Percentiles rank a stretch among this genome's conserved stretches.
phyloP scores from a whole-genome alignment of 2,797 vertebrate species.

The Otolemur crassicaudatus region DNA sequence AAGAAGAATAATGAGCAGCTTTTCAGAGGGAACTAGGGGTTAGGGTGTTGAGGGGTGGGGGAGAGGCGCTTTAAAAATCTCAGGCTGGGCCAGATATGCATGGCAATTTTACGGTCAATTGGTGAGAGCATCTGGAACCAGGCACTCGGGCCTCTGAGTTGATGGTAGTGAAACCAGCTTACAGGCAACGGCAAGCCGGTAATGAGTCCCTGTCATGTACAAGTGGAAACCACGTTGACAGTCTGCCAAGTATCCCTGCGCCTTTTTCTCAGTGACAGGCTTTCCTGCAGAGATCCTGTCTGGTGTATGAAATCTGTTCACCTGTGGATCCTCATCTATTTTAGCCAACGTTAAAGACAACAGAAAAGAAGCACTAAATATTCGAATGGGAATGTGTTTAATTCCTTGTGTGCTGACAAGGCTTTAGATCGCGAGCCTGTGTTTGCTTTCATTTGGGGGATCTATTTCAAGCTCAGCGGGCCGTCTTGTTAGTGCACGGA shows the following conservation, averaged over 20 bases:
- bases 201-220: conserved; percentile 88
- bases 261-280: conserved; percentile 82
- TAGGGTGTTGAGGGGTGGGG: conserved; percentile 85
- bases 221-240: conserved; percentile 86
- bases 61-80: conserved; percentile 92
- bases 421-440: conserved; percentile 81
- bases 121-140: conserved; percentile 96
- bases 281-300: conserved; percentile 78
- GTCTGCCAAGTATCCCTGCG: conserved; percentile 82
- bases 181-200: conserved; percentile 86
- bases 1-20: conserved; percentile 94
- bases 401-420: conserved; percentile 83
- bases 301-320: conserved; percentile 73
- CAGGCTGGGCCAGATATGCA: conserved; percentile 92
- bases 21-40: conserved; percentile 87
- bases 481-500: conserved; percentile 77
- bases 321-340: conserved; percentile 37
- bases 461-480: conserved; percentile 71
- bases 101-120: conserved; percentile 99
- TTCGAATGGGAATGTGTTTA: conserved; percentile 79
- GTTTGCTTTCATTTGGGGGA: conserved; percentile 82
- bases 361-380: conserved; percentile 55
- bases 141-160: conserved; percentile 91
- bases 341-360: conserved; percentile 71
- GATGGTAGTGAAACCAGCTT: conserved; percentile 90